Conservation (phyloP, 2,113 vertebrate genomes). For the Piaya cayana region DNA sequence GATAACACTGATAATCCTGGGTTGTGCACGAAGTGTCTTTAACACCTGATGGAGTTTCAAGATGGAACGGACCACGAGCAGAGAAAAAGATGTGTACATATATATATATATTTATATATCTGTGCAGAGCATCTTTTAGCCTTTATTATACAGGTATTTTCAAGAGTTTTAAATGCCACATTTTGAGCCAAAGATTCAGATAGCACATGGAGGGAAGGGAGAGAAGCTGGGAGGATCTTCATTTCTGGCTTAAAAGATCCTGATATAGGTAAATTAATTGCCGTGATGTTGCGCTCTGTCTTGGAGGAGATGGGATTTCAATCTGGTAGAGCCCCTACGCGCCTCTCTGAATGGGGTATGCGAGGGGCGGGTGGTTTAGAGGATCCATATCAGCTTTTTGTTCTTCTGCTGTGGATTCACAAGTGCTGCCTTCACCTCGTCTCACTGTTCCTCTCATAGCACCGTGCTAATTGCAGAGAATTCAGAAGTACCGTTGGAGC, state of each 20-base stretch:
- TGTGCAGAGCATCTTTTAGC: background rate
- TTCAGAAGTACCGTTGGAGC: accelerated
- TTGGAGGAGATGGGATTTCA: background rate
- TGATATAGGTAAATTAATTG: background rate
- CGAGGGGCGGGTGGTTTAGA: background rate
- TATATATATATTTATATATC: background rate
- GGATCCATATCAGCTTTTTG: background rate
- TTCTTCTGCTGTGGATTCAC: accelerated
- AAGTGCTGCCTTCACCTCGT: background rate
- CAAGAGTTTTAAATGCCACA: background rate
- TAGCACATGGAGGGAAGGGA: background rate
- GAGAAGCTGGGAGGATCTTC: background rate
- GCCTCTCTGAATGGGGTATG: background rate
- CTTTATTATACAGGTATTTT: constrained; percentile 50
- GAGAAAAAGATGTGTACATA: constrained; percentile 4
- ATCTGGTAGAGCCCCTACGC: background rate
- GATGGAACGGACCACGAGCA: background rate
- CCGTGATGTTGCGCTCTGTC: background rate
- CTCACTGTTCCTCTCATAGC: accelerated
- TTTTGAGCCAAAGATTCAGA: background rate
- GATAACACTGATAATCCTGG: background rate
- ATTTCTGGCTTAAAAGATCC: background rate
- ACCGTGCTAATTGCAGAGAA: background rate
- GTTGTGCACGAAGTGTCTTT: background rate
- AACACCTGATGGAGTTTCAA: background rate